Evolutionary conservation across 2,113 vertebrate species (phyloP), one percentile per base, ranked within the genome.

Genomic region (Pituophis catenifer): DNA sequence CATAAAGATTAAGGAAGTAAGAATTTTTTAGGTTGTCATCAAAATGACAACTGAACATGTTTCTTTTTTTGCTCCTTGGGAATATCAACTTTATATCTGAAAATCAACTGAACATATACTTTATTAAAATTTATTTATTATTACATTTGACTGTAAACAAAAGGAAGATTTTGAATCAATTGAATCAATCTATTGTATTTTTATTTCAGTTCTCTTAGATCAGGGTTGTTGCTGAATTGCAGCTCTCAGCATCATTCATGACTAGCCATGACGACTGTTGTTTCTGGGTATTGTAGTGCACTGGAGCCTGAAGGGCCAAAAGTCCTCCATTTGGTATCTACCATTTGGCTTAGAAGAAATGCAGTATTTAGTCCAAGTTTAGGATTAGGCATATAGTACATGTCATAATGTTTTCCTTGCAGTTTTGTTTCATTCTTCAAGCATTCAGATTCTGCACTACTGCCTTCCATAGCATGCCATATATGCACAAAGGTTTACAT

Each of bases 371-470:
- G n/a, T 86, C 54, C 8, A 38, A 23, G 23, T 62, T 90, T 90
- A 62, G 75, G 75, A 90, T 90, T 50, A 93, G 57, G 44, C 13
- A 53, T 17, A 26, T 11, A 15, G 21, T 24, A 24, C 0, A 0
- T 13, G 54, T 33, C 33, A 0, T 90, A 90, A 48, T 75, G 1
- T 9, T 81, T 93, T 38, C 21, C 9, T 2, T 57, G 91, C 65
- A 55, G 89, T 59, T 89, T 86, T 86, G 58, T 93, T 86, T 91
- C 94, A 92, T 70, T 88, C 89, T 94, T 38, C 23, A 88, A 90
- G 21, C 55, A 29, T 93, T 90, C 87, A 70, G 48, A 87, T 90
- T 90, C 17, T 87, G 50, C 24, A 54, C 86, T 90, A 90, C 75
- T 90, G 55, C 87, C 94, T 29, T 44, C 29, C 8, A 29, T 75